Evolutionary conservation across 2,888 invertebrate genomes (phyloP).

Genomic region (Orthosia gracilis): DNA sequence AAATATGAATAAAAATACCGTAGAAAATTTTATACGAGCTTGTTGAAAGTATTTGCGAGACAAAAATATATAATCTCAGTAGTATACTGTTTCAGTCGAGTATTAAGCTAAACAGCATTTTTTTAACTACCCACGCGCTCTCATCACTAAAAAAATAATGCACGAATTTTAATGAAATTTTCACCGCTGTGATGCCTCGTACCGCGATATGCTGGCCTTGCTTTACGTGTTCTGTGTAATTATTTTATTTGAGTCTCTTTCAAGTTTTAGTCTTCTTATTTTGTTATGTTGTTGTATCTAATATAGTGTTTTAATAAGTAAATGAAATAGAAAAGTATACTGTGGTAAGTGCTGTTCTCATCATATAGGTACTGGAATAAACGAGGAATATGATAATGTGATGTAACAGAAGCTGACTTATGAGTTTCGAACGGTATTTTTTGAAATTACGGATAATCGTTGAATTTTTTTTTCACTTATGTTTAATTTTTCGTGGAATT

Average conservation of each 20-base stretch:
- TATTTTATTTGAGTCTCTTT: slow-evolving; percentile 43
- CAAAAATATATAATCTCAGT: slow-evolving; percentile 19
- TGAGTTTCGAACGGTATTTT: too few species aligned
- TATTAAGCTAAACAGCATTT: slow-evolving; percentile 48
- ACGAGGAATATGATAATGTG: background rate
- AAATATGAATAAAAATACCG: slow-evolving; percentile 23
- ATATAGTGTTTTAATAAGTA: background rate
- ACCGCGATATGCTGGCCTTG: slow-evolving; percentile 31
- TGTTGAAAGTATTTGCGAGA: slow-evolving; percentile 31
- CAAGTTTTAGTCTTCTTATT: slow-evolving; percentile 10
- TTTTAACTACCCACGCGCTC: slow-evolving; percentile 41
- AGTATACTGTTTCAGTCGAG: slow-evolving; percentile 25
- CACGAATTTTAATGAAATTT: slow-evolving; percentile 60
- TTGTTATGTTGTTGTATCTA: background rate
- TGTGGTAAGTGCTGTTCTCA: background rate
- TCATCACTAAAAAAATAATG: slow-evolving; percentile 56
- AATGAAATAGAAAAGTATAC: background rate
- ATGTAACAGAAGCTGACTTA: background rate
- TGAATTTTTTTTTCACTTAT: background rate
- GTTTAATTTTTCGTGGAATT: background rate
- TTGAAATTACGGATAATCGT: background rate
- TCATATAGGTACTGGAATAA: too few species aligned
- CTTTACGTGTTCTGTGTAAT: slow-evolving; percentile 19
- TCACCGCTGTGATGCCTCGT: slow-evolving; percentile 27
- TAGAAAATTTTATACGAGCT: slow-evolving; percentile 20